These are phyloP conservation scores for Polia nebulosa DNA, from an alignment of 2,888 invertebrate genomes.

Conservation along the genomic window DNA sequence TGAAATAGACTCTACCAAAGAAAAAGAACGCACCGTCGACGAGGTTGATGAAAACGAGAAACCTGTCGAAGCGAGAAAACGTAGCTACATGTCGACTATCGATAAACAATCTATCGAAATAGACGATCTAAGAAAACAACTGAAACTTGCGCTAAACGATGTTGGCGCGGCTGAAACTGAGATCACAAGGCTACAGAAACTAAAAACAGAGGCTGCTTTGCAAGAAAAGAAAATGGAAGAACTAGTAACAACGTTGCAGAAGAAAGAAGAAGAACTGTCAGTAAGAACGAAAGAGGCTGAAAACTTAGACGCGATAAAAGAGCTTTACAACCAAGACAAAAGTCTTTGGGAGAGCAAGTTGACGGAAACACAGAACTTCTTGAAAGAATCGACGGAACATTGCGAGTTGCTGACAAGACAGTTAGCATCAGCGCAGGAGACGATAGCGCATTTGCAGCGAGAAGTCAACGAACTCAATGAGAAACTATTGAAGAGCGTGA, in stretches of 20 bases:
- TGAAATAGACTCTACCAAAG: constrained; percentile 90
- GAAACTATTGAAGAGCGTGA: constrained; percentile 92
- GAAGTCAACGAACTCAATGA: constrained; percentile 93
- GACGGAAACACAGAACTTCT: constrained; percentile 92
- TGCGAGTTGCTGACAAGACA: constrained; percentile 93
- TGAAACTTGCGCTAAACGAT: constrained; percentile 92
- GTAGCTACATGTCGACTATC: constrained; percentile 90
- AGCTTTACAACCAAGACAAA: constrained; percentile 92
- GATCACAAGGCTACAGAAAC: constrained; percentile 93
- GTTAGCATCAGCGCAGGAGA: constrained; percentile 92
- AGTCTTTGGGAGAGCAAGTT: constrained; percentile 93
- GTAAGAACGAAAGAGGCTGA: constrained; percentile 94
- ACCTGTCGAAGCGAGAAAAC: constrained; percentile 87
- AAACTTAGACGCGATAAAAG: constrained; percentile 91
- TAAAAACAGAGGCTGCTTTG: constrained; percentile 93
- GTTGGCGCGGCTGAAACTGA: constrained; percentile 93
- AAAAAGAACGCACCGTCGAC: constrained; percentile 80
- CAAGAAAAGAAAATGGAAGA: constrained; percentile 95
- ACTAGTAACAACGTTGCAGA: constrained; percentile 93
- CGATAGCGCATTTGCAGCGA: constrained; percentile 92
- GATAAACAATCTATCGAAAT: constrained; percentile 93
- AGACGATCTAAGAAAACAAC: constrained; percentile 93
- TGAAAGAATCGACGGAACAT: constrained; percentile 93
- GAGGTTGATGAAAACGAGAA: constrained; percentile 88
- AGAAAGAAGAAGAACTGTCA: constrained; percentile 94